Base-by-base conservation (phyloP, 1,140 invertebrate species). In the Drosophila parabipectinata region DNA sequence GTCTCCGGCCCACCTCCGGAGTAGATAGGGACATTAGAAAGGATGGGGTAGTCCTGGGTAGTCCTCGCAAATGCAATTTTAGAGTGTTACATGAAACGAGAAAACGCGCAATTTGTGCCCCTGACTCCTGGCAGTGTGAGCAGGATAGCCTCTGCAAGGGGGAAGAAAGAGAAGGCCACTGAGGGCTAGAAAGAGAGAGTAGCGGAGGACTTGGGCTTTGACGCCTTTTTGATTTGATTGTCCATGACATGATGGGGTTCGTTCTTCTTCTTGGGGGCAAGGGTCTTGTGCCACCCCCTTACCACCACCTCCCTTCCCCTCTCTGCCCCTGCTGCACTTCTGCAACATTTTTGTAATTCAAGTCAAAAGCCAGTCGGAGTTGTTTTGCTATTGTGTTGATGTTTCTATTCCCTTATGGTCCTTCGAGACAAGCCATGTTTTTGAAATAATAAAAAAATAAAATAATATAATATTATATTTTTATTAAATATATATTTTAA, bases 211-310 rank as follows among this genome's bases (percentile, higher is more conserved):
- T 72, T 82, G 79, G 68, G 82, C 82, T 85, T 87, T 85, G 82
- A 85, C 82, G 82, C 82, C 82, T 63, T 85, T 82, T 87, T 85
- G 82, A 85, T 85, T 85, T 85, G 82, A 85, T 85, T 85, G 82
- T 85, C 82, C 84, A 62, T 82, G 82, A 87, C 82, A 85, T 69
- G 66, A 6, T 12, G 37, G 37, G 10, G n/a, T n/a, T 14, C n/a
- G 39, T 2, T 8, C 41, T 7, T 44, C 41, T 18, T 18, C 41
- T 44, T 44, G 5, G 4, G 41, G 41, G 5, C 14, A 37, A 37
- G 9, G 12, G 12, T 15, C n/a, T 21, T 21, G 21, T 21, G 21
- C 21, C 0, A 10, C 8, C 28, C n/a, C n/a, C n/a, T n/a, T n/a
- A n/a, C n/a, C n/a, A n/a, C n/a, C 55, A 2, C 28, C 7, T 26